These are phyloP conservation scores for Otis tarda DNA, from an alignment of 2,113 vertebrate genomes.

Conservation along the genomic window DNA sequence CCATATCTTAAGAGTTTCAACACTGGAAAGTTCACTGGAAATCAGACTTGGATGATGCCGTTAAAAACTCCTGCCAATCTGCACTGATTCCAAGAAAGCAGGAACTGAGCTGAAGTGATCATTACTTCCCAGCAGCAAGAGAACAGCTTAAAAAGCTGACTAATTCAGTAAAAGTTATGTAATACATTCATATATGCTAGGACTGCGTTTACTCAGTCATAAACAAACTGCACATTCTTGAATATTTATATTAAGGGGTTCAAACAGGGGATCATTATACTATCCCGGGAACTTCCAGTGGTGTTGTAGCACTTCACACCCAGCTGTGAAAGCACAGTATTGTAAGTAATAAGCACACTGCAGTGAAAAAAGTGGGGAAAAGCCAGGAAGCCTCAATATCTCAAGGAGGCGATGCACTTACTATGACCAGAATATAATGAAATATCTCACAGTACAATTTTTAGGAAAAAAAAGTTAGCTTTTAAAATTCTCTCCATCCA, in stretches of 20 bases:
- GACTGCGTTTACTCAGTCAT: neutral
- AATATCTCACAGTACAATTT: neutral
- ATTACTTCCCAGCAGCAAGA: neutral
- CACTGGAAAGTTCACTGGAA: slow-evolving; percentile 62
- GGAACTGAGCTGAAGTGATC: neutral
- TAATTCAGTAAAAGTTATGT: slow-evolving; percentile 5
- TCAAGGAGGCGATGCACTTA: neutral
- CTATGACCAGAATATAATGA: neutral
- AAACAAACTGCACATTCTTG: neutral
- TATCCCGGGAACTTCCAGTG: neutral
- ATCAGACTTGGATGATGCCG: slow-evolving; percentile 42
- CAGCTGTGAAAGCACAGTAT: neutral
- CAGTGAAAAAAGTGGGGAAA: neutral
- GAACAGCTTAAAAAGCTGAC: neutral
- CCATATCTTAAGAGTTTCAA: slow-evolving; percentile 48
- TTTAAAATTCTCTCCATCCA: neutral
- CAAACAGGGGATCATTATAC: neutral
- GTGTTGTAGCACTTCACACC: neutral
- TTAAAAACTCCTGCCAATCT: slow-evolving; percentile 18
- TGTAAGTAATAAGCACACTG: neutral
- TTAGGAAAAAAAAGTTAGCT: neutral
- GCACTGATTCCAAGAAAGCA: slow-evolving; percentile 47
- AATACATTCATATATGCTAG: neutral
- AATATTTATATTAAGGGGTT: neutral
- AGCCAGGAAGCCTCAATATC: neutral